phyloP scores from a whole-genome alignment of 1,140 invertebrate genomes.

The Druon quercuslanigerum region DNA sequence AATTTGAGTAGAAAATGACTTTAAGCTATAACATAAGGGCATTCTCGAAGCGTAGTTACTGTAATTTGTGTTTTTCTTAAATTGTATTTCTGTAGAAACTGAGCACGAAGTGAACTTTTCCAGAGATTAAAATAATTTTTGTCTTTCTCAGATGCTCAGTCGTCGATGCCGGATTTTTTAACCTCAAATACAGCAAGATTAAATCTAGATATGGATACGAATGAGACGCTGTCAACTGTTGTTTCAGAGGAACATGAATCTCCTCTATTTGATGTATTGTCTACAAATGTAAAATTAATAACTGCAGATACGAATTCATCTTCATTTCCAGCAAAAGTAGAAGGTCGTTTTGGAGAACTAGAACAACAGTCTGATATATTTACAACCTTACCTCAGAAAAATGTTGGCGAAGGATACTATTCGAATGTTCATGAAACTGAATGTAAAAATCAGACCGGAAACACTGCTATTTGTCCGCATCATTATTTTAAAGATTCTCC shows the following conservation, averaged over 20 bases:
- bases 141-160: neutral
- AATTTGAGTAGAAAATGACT: no score
- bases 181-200: neutral
- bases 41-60: no score
- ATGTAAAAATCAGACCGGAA: neutral
- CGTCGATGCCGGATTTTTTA: neutral
- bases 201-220: neutral
- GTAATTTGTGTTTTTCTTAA: no score
- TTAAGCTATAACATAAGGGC: no score
- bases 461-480: neutral
- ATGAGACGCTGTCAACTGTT: neutral
- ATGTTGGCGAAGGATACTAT: neutral
- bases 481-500: conserved; percentile 34
- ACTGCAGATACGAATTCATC: neutral
- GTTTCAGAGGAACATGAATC: neutral
- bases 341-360: neutral
- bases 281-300: neutral
- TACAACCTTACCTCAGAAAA: neutral
- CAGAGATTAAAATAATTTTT: neutral
- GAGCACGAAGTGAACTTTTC: no score
- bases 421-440: neutral
- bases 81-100: no score
- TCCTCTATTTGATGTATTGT: neutral
- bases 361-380: neutral
- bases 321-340: neutral